These are phyloP conservation scores for Branchinecta sandiegonensis DNA, from an alignment of 2,888 invertebrate genomes.

Conservation along the genomic window DNA sequence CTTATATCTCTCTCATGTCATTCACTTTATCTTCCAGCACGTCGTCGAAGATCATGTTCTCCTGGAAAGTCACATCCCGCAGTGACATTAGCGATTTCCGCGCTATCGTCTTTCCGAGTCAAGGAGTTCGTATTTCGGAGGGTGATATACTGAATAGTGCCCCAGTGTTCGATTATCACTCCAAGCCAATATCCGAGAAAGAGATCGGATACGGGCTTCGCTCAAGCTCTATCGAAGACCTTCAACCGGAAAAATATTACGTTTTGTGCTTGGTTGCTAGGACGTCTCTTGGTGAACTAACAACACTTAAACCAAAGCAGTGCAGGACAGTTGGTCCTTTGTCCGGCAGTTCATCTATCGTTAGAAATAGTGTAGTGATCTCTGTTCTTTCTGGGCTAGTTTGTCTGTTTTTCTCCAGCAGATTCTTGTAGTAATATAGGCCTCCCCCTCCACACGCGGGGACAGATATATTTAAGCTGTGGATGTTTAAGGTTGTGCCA, in stretches of 20 bases:
- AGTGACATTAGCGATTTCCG: conserved; percentile 15
- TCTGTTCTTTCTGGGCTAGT: too few species aligned
- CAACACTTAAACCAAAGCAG: conserved; percentile 22
- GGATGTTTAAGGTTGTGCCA: too few species aligned
- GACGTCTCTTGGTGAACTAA: conserved; percentile 24
- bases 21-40: neutral
- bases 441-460: too few species aligned
- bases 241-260: conserved; percentile 21
- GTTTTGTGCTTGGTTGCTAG: conserved; percentile 26
- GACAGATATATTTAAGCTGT: too few species aligned
- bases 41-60: neutral
- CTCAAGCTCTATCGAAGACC: conserved; percentile 19
- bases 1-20: too few species aligned
- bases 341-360: neutral
- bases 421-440: too few species aligned
- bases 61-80: conserved; percentile 1
- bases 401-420: too few species aligned
- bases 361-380: too few species aligned
- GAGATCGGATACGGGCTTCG: conserved; percentile 23
- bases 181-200: conserved; percentile 19
- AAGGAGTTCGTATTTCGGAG: neutral
- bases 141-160: neutral
- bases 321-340: conserved; percentile 13
- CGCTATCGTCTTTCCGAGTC: conserved; percentile 12
- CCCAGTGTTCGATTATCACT: conserved; percentile 18